Base-by-base conservation (phyloP, 2,113 vertebrate species). In the Dipodomys stephensi region DNA sequence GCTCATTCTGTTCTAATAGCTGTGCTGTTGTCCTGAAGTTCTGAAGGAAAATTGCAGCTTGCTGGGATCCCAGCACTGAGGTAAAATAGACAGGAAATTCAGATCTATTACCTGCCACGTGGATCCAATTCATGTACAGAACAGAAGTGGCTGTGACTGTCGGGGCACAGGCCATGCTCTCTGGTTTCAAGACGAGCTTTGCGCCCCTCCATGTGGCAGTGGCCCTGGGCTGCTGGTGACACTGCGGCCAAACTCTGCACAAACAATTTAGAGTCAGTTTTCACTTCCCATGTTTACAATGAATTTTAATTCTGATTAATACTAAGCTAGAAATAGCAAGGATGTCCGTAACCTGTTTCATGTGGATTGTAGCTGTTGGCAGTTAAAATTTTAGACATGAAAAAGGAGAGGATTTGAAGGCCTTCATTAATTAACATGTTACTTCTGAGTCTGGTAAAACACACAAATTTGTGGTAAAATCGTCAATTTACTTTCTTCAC, bases 1-100 rank as follows among this genome's bases (percentile, higher is more conserved):
- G 35, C 35, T 39, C 35, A 39, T 39, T 39, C 35, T 39, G 35
- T 39, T 39, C 35, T 39, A 39, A 39, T 39, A 39, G 39, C 39
- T 39, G 39, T 39, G 39, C 57, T 30, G 10, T 62, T 86, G n/a
- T 84, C 79, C 71, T 64, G 49, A 62, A 91, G 18, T 12, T 90
- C 9, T 49, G 35, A 65, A 87, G 77, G 69, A 93, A 97, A 96
- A 97, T 88, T 83, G 32, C 82, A 69, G 23, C 67, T 93, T 86
- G 39, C 62, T 83, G 65, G 69, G 80, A 39, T 39, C 44, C 82
- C 22, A 82, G 25, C 46, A 6, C 62, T 81, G 86, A 91, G 11
- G 49, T 71, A 94, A 95, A 87, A 80, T 27, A 72, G 35, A 39
- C 35, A 39, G n/a, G 44, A 90, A 90, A 86, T 64, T 88, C 25